A percentile compares a stretch with the other conserved stretches of the same genome.
Evolutionary conservation across 2,113 vertebrate genomes (phyloP).

Genomic region (Meleagris gallopavo): DNA sequence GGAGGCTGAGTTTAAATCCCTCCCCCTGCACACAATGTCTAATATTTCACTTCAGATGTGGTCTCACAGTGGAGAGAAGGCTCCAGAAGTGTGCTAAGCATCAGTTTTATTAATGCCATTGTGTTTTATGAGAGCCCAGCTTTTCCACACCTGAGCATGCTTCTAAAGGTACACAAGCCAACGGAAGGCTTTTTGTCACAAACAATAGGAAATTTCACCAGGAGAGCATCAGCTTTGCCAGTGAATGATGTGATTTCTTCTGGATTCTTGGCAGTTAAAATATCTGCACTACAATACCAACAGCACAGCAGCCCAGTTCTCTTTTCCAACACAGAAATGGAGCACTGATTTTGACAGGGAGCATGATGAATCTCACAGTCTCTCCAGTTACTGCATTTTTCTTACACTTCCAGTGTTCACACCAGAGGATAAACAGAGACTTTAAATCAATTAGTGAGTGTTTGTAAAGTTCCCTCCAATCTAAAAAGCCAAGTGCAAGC

Average conservation of each 20-base stretch:
- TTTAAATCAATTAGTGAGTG: conserved; percentile 14
- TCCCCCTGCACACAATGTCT: not conserved
- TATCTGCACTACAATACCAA: not conserved
- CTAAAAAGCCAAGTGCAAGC: conserved; percentile 1
- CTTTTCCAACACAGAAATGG: not conserved
- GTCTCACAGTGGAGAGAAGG: not conserved
- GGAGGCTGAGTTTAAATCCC: not conserved
- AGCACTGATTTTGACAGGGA: not conserved
- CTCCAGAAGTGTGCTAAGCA: not conserved
- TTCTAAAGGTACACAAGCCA: not conserved
- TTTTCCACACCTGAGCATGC: not conserved
- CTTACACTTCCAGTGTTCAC: not conserved
- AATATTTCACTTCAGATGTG: not conserved
- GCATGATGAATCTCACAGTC: not conserved
- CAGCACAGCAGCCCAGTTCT: not conserved
- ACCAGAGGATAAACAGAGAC: not conserved
- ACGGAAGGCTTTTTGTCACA: not conserved
- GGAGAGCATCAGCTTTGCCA: not conserved
- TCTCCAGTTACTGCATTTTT: not conserved
- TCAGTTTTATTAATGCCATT: not conserved
- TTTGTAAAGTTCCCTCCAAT: conserved; percentile 28
- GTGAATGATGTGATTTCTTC: not conserved
- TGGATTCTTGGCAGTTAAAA: not conserved
- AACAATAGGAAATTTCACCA: not conserved
- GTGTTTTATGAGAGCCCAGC: not conserved